Percentiles rank a stretch among this genome's conserved stretches.
These are phyloP conservation scores for Ommatoiulus sabulosus DNA, from an alignment of 2,888 invertebrate genomes.

Conservation along the genomic window DNA sequence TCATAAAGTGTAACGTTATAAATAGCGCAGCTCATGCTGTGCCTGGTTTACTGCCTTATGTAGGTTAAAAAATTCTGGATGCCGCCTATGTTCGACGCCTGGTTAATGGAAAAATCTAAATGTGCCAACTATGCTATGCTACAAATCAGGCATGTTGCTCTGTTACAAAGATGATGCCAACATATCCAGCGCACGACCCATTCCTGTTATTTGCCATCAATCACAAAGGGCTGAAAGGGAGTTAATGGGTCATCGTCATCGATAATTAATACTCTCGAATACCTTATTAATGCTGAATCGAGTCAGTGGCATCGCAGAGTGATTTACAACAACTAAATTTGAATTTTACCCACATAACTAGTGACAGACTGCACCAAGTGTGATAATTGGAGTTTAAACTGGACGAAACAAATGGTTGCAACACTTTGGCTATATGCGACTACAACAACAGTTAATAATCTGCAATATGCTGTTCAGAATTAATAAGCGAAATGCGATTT, in stretches of 20 bases:
- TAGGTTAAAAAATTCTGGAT: slow-evolving; percentile 1
- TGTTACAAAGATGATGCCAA: background rate
- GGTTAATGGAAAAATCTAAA: background rate
- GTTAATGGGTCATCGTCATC: background rate
- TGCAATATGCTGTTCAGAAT: no score
- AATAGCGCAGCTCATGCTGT: background rate
- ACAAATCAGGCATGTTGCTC: background rate
- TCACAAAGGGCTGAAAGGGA: background rate
- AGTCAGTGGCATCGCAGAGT: no score
- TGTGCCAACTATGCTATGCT: background rate
- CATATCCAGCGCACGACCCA: slow-evolving; percentile 4
- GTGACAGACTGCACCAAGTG: no score
- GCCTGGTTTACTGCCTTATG: slow-evolving; percentile 1
- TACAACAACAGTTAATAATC: no score
- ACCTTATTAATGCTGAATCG: no score
- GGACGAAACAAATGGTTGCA: no score
- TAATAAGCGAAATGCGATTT: background rate
- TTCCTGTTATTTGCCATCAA: background rate
- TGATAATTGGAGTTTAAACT: no score
- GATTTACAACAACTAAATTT: no score
- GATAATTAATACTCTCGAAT: background rate
- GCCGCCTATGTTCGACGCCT: background rate
- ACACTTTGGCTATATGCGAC: no score
- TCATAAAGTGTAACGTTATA: background rate
- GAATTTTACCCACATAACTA: no score